Evolutionary conservation across 53 echinoderm and acorn worm species (phyloP), one percentile per base, ranked within the genome.

Genomic region (Crossaster papposus): DNA sequence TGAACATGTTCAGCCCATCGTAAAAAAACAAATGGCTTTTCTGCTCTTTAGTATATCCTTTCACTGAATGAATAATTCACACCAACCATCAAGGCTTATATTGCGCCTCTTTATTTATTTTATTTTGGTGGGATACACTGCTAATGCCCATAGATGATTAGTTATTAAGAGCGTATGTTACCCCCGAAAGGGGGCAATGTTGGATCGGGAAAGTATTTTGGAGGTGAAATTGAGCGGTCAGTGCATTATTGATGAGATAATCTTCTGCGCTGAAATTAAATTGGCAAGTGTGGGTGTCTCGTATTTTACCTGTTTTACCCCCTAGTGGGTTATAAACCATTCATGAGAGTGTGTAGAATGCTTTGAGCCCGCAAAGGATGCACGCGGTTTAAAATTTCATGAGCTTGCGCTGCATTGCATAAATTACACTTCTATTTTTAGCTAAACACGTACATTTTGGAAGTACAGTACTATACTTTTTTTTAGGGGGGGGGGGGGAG

Each of bases 201-300:
- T 52, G 65, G 20, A 6, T 51, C 30, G 70, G 73, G 75, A 73
- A 86, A 76, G 76, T 87, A 44, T 87, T 62, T 58, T 87, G 28
- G 76, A 58, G 72, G 63, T 54, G 52, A 52, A 87, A 72, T 76
- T 30, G 33, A 6, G 3, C 54, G 35, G 10, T 34, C 31, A 23
- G 23, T 87, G 37, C 55, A 87, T 87, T 76, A 76, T 87, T 87
- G 76, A 87, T 76, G 62, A 35, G 63, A 13, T 87, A 54, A 77
- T 87, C 77, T 64, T 4, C 37, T 33, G 4, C 37, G 17, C 28
- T 52, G 14, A 12, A 77, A 76, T n/a, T 75, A 62, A 87, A 87
- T 87, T 55, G 76, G 75, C 63, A 63, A 8, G 18, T 35, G 31
- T 74, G 33, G 13, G 17, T 1, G 23, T 20, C 34, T 28, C 36